Conservation (phyloP, 2,113 vertebrate species). For the Murina feae region DNA sequence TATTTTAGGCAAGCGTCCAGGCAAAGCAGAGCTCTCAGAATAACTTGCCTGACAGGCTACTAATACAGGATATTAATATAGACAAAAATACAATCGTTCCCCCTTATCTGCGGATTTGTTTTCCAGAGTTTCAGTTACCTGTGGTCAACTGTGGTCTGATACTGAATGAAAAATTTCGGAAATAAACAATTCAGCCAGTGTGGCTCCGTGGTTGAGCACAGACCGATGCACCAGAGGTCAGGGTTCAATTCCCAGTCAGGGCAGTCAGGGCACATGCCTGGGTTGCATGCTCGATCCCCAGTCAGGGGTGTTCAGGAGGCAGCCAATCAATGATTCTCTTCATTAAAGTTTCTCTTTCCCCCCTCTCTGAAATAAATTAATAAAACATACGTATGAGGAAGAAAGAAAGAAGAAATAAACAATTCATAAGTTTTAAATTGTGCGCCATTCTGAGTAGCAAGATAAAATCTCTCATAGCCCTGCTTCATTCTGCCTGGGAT, state of each 20-base stretch:
- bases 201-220: too few species aligned
- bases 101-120: neutral
- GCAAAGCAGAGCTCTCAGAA: slow-evolving; percentile 68
- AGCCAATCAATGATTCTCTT: too few species aligned
- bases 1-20: slow-evolving; percentile 73
- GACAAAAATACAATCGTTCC: too few species aligned
- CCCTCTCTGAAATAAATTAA: too few species aligned
- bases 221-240: too few species aligned
- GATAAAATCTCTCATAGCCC: neutral
- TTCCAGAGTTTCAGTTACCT: neutral
- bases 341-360: too few species aligned
- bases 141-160: neutral
- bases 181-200: neutral
- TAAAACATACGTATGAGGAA: too few species aligned
- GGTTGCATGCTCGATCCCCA: too few species aligned
- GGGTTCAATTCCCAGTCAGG: too few species aligned
- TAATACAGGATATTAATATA: neutral
- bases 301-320: too few species aligned
- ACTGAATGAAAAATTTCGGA: neutral
- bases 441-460: rapidly evolving
- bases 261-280: too few species aligned
- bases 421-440: neutral
- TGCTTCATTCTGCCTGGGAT: neutral
- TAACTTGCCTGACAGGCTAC: slow-evolving; percentile 45
- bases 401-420: neutral